Percentiles rank a stretch among this genome's conserved stretches.
These are phyloP conservation scores for Spermophilus dauricus DNA, from an alignment of 2,113 vertebrate genomes.

Conservation along the genomic window DNA sequence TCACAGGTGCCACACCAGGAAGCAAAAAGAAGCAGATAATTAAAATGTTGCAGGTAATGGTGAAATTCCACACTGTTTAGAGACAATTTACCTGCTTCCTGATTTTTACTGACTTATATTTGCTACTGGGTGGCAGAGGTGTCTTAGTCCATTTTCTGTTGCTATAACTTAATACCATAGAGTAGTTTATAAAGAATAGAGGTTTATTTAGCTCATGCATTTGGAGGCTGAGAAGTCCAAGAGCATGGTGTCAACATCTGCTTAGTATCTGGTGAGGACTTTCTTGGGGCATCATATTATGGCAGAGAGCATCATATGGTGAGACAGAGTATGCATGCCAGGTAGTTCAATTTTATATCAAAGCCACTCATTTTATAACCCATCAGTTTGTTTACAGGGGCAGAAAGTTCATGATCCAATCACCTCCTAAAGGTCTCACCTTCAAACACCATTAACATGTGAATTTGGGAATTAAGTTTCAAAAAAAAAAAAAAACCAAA, in stretches of 20 bases:
- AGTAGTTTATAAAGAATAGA: neutral
- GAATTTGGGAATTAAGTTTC: neutral
- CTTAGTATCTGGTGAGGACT: neutral
- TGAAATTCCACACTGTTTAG: neutral
- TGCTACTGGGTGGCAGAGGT: neutral
- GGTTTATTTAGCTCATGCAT: neutral
- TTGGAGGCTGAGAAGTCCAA: neutral
- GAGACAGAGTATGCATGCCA: neutral
- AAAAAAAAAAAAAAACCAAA: too few relatives aligned
- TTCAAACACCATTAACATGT: too few relatives aligned
- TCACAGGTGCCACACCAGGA: neutral
- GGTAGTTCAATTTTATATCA: neutral
- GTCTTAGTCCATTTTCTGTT: neutral
- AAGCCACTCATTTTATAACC: neutral
- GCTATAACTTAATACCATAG: neutral
- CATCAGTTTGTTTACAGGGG: neutral
- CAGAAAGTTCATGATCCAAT: neutral
- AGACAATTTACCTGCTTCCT: neutral
- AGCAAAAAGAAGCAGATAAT: neutral
- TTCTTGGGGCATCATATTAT: neutral
- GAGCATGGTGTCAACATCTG: neutral
- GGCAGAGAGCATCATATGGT: neutral
- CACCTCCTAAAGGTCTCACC: neutral
- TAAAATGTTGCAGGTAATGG: neutral
- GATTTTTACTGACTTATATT: neutral